Conservation (phyloP, 2,113 vertebrate genomes). For the Chloropsis cyanopogon region DNA sequence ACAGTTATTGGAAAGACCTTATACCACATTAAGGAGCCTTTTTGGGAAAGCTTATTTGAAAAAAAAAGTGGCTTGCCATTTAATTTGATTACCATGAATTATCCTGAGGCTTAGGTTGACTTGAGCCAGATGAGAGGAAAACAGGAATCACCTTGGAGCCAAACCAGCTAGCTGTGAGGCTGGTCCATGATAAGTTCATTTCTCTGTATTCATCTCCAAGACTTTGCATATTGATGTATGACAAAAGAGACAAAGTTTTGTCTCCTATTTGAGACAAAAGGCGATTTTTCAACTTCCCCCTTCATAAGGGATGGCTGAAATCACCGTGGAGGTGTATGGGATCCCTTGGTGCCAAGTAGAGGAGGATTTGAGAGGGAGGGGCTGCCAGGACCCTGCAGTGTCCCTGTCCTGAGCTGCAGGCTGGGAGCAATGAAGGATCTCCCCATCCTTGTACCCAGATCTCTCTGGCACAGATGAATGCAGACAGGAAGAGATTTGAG, state of each 20-base stretch:
- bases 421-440: not conserved
- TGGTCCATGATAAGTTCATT: not conserved
- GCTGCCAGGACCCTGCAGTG: not conserved
- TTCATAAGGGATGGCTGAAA: not conserved
- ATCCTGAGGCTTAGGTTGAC: not conserved
- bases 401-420: not conserved
- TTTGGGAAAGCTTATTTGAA: not conserved
- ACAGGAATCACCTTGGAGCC: not conserved
- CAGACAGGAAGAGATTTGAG: not conserved
- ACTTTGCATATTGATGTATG: not conserved
- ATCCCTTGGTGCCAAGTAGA: not conserved
- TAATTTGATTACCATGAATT: not conserved
- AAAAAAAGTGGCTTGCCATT: not conserved
- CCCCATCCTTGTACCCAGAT: not conserved
- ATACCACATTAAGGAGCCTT: not conserved
- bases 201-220: not conserved
- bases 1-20: not conserved
- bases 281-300: rapidly evolving
- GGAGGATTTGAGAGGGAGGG: not conserved
- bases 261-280: not conserved
- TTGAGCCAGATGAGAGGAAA: not conserved
- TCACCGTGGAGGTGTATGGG: rapidly evolving
- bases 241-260: not conserved
- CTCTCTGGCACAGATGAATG: not conserved
- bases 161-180: not conserved